Evolutionary conservation across 2,797 vertebrate species (phyloP).

Genomic region (Cephalopachus bancanus): DNA sequence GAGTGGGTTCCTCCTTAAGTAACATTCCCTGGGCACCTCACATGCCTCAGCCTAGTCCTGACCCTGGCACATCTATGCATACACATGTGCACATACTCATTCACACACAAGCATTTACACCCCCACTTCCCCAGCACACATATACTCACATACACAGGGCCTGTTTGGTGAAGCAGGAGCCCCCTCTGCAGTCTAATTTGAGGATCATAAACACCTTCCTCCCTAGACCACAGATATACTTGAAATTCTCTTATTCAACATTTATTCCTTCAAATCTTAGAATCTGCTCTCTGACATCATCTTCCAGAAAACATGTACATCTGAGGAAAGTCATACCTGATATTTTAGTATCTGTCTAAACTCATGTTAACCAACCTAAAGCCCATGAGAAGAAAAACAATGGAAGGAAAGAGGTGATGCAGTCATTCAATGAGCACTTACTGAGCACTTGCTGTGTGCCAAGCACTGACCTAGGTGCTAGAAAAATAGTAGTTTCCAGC

Average conservation of each 20-base stretch:
- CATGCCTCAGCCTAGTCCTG: not conserved
- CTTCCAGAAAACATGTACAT: not conserved
- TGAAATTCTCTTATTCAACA: not conserved
- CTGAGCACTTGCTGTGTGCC: not conserved
- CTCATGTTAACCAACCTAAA: not conserved
- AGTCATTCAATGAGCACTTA: not conserved
- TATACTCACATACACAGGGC: not conserved
- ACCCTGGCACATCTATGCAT: not conserved
- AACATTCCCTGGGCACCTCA: not conserved
- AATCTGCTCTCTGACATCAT: not conserved
- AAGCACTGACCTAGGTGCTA: not conserved
- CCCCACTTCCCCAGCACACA: rapidly evolving
- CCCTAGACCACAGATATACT: not conserved
- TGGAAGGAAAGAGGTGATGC: not conserved
- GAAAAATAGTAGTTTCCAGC: not conserved
- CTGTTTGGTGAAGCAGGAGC: not conserved
- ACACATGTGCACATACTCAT: not conserved
- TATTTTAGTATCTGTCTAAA: slow-evolving; percentile 23
- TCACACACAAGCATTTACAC: not conserved
- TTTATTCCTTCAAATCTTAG: not conserved
- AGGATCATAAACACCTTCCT: not conserved
- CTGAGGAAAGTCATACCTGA: not conserved
- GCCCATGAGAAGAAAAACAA: not conserved
- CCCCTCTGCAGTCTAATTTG: not conserved
- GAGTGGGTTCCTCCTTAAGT: not conserved